A percentile compares a stretch with the other conserved stretches of the same genome.
phyloP scores from a whole-genome alignment of 2,888 invertebrate species.

The Trachelus tabidus region DNA sequence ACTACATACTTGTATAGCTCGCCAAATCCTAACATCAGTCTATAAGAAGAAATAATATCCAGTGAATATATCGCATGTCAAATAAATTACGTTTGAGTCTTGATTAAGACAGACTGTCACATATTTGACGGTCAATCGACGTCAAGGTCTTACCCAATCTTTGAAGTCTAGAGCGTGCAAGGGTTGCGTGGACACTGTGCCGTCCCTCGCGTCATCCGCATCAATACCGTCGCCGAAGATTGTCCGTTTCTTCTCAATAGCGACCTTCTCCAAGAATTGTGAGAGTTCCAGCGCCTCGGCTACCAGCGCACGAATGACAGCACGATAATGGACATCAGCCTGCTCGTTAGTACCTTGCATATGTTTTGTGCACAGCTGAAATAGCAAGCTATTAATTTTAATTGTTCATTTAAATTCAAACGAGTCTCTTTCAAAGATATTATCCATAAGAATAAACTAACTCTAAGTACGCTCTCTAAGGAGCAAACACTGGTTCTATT shows the following conservation, averaged over 20 bases:
- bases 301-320: slow-evolving; percentile 91
- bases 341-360: slow-evolving; percentile 69
- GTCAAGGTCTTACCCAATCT: slow-evolving; percentile 81
- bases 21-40: slow-evolving; percentile 82
- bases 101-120: not conserved
- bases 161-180: slow-evolving; percentile 86
- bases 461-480: slow-evolving; percentile 73
- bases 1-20: slow-evolving; percentile 82
- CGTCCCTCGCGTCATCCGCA: slow-evolving; percentile 72
- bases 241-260: slow-evolving; percentile 68
- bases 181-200: slow-evolving; percentile 73
- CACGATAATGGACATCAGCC: slow-evolving; percentile 86
- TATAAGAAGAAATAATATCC: slow-evolving; percentile 56
- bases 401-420: not conserved
- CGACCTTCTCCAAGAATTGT: slow-evolving; percentile 88
- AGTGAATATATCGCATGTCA: not conserved
- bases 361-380: slow-evolving; percentile 70
- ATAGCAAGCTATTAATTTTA: slow-evolving; percentile 3
- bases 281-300: slow-evolving; percentile 92
- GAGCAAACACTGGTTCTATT: slow-evolving; percentile 59
- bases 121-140: slow-evolving; percentile 24
- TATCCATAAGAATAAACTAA: slow-evolving; percentile 46
- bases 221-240: slow-evolving; percentile 65
- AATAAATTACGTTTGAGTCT: slow-evolving; percentile 8
- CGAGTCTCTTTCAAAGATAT: not conserved